Evolutionary conservation across 2,797 vertebrate genomes (phyloP), one percentile per base, ranked within the genome.

Genomic region (Philypnodon macrostomus): DNA sequence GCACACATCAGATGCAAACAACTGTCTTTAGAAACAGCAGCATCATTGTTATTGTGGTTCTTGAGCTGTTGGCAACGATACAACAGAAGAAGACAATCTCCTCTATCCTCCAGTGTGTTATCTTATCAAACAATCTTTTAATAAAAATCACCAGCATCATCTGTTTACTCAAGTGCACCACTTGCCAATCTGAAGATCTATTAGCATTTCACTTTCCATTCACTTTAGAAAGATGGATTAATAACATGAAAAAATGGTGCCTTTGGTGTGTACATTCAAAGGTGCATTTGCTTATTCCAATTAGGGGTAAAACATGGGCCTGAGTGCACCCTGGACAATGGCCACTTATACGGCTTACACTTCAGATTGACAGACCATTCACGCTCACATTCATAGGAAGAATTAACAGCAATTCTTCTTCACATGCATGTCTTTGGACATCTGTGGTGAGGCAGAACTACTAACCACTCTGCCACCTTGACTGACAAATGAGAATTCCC

Each of bases 131-230:
- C 59, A 70, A 59, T 48, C 33, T 36, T 49, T 56, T 41, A 61
- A 63, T 56, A 55, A 61, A 75, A 42, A 65, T 27, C 57, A 64
- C 55, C 45, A 67, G 59, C 46, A 50, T 69, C 58, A 67, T 67
- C 66, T 75, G 58, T 60, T 62, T 69, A 58, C 51, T 74, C 54
- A 42, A 70, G 70, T 58, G 66, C 1, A 9, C 40, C 23, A 15
- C 64, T 69, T 58, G 54, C 67, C 62, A 62, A 23, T 62, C 53
- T 69, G 61, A 45, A 65, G 49, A 74, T 70, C 61, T 70, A 72
- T 81, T 71, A 68, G 64, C 18, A 34, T 2, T 58, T 57, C 46
- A 44, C 40, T 33, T 61, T 17, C 2, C 21, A n/a, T n/a, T n/a
- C 21, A 3, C 6, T 23, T 49, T 39, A 38, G 9, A 40, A 39